These are phyloP conservation scores for Whitmania pigra DNA, from an alignment of 1,140 invertebrate genomes.

Conservation along the genomic window DNA sequence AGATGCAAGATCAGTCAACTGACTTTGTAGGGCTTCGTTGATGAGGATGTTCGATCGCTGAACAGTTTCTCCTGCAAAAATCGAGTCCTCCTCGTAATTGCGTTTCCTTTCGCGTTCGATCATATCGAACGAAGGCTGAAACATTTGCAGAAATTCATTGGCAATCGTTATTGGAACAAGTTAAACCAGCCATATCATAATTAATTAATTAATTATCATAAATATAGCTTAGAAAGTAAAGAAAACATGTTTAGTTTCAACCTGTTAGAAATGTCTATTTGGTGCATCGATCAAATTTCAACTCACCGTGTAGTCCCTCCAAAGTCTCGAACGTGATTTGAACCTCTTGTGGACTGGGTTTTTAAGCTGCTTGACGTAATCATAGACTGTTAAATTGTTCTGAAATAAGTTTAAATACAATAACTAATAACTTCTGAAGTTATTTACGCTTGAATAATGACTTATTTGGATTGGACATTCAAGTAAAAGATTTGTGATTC, in stretches of 20 bases:
- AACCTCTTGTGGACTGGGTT: slow-evolving; percentile 14
- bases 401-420: slow-evolving; percentile 11
- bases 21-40: not conserved
- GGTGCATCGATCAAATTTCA: too few relatives aligned
- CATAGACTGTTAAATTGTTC: slow-evolving; percentile 26
- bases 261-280: too few relatives aligned
- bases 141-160: not conserved
- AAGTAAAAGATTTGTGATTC: too few relatives aligned
- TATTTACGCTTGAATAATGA: too few relatives aligned
- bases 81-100: not conserved
- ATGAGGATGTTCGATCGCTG: not conserved
- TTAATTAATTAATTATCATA: too few relatives aligned
- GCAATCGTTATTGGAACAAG: not conserved
- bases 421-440: too few relatives aligned
- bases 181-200: too few relatives aligned
- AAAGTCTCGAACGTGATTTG: slow-evolving; percentile 16
- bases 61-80: not conserved
- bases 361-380: slow-evolving; percentile 24
- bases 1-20: too few relatives aligned
- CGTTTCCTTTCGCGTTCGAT: slow-evolving; percentile 1
- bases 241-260: slow-evolving; percentile 1
- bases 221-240: not conserved
- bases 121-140: slow-evolving; percentile 9
- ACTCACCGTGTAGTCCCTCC: slow-evolving; percentile 22
- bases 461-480: too few relatives aligned